Evolutionary conservation across 2,888 invertebrate genomes (phyloP).

Genomic region (Tiliacea citrago): DNA sequence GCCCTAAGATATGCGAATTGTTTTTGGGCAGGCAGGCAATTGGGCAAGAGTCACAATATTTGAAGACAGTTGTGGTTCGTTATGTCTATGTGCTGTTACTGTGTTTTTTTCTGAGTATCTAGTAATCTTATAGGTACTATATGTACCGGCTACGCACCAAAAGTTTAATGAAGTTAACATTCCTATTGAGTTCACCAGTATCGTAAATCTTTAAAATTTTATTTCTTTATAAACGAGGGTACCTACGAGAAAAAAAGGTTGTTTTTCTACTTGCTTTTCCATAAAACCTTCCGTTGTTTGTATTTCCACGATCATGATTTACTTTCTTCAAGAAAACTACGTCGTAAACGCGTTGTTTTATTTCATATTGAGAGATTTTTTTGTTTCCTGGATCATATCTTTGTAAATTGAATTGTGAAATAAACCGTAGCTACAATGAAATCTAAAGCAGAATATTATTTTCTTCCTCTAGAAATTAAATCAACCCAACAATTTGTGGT

Average conservation of each 20-base stretch:
- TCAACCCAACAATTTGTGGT: slow-evolving; percentile 19
- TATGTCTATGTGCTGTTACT: neutral
- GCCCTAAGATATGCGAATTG: neutral
- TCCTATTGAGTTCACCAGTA: neutral
- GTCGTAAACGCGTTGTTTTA: neutral
- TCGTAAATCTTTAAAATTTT: neutral
- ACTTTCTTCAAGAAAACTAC: neutral
- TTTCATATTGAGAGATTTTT: neutral
- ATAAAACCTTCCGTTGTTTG: neutral
- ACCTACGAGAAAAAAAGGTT: neutral
- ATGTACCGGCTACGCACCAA: too few relatives aligned
- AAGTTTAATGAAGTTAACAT: too few relatives aligned
- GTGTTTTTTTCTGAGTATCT: neutral
- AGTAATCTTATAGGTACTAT: too few relatives aligned
- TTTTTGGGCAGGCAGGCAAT: neutral
- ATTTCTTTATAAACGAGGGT: neutral
- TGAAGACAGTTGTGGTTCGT: neutral
- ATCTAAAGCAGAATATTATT: neutral
- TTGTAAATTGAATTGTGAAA: neutral
- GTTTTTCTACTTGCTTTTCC: neutral
- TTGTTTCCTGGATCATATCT: neutral
- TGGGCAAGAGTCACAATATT: neutral
- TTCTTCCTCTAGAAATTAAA: neutral
- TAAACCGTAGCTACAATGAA: neutral
- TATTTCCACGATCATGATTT: neutral